phyloP scores from a whole-genome alignment of 2,797 vertebrate genomes.

The Melanotaenia nigrans region DNA sequence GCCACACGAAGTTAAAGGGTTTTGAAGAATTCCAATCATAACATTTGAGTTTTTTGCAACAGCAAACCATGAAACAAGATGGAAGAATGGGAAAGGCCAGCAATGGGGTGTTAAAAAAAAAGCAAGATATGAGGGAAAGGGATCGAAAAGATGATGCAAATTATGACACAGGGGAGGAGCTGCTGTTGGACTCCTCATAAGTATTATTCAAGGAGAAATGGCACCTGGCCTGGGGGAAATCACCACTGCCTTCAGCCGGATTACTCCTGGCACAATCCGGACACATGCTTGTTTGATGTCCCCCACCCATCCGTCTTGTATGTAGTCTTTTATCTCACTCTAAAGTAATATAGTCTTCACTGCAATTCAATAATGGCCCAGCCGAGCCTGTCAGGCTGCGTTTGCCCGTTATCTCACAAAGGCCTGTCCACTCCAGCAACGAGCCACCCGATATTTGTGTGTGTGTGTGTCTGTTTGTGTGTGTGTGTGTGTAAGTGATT shows the following conservation, averaged over 20 bases:
- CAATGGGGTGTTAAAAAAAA: not conserved
- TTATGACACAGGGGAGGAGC: constrained; percentile 70
- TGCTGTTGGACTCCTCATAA: constrained; percentile 85
- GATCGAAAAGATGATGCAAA: constrained; percentile 59
- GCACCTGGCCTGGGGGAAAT: constrained; percentile 92
- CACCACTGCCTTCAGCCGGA: constrained; percentile 91
- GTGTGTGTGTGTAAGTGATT: constrained; percentile 55
- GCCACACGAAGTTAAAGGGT: constrained; percentile 78
- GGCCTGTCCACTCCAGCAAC: constrained; percentile 94
- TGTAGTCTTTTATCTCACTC: constrained; percentile 98
- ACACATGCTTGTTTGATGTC: constrained; percentile 98
- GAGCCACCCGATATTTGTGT: constrained; percentile 80
- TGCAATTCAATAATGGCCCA: constrained; percentile 98
- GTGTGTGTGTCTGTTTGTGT: constrained; percentile 19
- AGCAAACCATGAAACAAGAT: constrained; percentile 56
- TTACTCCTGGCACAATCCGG: constrained; percentile 96
- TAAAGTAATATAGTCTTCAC: constrained; percentile 97
- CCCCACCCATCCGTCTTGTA: constrained; percentile 95
- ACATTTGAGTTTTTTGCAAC: constrained; percentile 71
- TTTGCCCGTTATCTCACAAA: constrained; percentile 97
- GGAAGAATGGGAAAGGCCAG: constrained; percentile 30
- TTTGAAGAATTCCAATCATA: constrained; percentile 82
- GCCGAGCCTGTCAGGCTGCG: constrained; percentile 92
- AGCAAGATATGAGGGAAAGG: constrained; percentile 45
- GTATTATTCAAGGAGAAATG: constrained; percentile 93